A percentile compares a stretch with the other conserved stretches of the same genome.
phyloP scores from a whole-genome alignment of 2,888 invertebrate genomes.

The Phengaris arion region DNA sequence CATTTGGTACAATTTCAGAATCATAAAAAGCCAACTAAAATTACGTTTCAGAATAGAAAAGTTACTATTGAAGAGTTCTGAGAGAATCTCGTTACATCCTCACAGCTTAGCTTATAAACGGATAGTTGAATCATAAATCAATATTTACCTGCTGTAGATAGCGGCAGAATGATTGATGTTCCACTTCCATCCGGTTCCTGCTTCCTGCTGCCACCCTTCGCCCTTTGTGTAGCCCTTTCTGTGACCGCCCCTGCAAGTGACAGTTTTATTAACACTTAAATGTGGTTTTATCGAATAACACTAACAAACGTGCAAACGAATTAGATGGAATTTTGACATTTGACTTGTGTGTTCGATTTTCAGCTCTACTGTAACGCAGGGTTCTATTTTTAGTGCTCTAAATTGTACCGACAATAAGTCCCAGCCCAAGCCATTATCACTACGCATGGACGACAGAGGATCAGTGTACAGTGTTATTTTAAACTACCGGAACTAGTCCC shows the following conservation, averaged over 20 bases:
- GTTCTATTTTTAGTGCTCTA: no score
- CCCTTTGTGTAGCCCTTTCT: slow-evolving; percentile 12
- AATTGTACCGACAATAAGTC: no score
- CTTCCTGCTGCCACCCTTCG: slow-evolving; percentile 3
- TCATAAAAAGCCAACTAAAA: neutral
- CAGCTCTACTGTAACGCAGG: no score
- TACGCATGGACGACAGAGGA: no score
- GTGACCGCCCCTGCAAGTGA: slow-evolving; percentile 1
- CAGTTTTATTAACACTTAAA: slow-evolving; percentile 9
- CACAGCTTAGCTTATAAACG: neutral
- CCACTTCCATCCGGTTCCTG: slow-evolving; percentile 14
- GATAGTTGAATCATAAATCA: slow-evolving; percentile 6
- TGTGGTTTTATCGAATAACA: neutral
- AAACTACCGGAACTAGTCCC: no score
- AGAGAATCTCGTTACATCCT: neutral
- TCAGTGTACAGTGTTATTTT: no score
- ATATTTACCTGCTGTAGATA: slow-evolving; percentile 12
- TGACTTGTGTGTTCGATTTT: no score
- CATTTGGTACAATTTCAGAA: no score
- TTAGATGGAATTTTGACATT: neutral
- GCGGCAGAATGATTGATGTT: slow-evolving; percentile 16
- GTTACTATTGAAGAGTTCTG: neutral
- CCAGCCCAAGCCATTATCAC: no score
- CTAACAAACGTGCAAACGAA: neutral
- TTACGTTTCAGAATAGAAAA: neutral